A percentile compares a stretch with the other conserved stretches of the same genome.
Evolutionary conservation across 2,797 vertebrate genomes (phyloP).

Genomic region (Chaetophractus vellerosus): DNA sequence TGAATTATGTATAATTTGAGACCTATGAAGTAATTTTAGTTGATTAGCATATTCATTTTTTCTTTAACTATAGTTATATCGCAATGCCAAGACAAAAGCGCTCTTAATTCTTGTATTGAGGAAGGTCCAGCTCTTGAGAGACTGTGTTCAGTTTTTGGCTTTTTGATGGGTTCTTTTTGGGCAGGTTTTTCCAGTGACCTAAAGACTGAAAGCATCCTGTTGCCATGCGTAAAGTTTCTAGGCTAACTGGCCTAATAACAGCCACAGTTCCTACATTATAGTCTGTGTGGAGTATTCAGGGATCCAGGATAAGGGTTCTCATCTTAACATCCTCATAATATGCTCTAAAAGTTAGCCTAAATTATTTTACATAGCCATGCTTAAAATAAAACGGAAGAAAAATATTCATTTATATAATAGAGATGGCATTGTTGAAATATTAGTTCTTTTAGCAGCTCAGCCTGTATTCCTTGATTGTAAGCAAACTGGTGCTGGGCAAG

Average conservation of each 20-base stretch:
- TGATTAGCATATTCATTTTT: conserved; percentile 10
- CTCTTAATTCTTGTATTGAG: neutral
- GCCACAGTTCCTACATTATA: neutral
- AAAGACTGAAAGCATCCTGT: neutral
- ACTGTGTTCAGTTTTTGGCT: conserved; percentile 55
- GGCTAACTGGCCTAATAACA: neutral
- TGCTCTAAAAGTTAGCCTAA: neutral
- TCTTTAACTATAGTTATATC: neutral
- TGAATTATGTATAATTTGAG: conserved; percentile 45
- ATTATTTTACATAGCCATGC: conserved; percentile 4
- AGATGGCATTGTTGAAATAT: conserved; percentile 43
- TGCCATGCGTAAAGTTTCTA: neutral
- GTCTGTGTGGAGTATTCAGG: neutral
- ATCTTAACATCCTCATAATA: conserved; percentile 49
- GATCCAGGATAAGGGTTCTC: conserved; percentile 9
- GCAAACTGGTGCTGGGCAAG: conserved; percentile 35
- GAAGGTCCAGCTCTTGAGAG: conserved; percentile 44
- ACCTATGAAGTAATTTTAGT: conserved; percentile 56
- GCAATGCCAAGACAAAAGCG: conserved; percentile 28
- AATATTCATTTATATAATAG: conserved; percentile 6
- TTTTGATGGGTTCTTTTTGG: neutral
- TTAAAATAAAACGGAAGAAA: conserved; percentile 39
- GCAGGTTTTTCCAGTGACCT: conserved; percentile 35
- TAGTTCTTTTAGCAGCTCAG: conserved; percentile 62
- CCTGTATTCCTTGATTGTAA: conserved; percentile 44